These are phyloP conservation scores for Sminthurides aquaticus DNA, from an alignment of 2,888 invertebrate species.

Conservation along the genomic window DNA sequence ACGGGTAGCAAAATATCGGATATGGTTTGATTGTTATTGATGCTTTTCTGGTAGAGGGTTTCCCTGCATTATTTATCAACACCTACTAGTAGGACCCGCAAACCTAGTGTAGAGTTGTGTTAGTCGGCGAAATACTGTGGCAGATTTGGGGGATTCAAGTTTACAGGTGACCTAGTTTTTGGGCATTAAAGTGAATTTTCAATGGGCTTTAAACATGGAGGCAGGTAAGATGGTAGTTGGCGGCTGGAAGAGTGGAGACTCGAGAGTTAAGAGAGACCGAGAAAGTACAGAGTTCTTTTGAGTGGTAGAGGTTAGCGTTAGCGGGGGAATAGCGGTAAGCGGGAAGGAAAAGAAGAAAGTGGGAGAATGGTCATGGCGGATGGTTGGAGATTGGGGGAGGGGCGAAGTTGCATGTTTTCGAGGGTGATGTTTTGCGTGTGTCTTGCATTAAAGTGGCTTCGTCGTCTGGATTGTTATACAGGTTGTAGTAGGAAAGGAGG, in stretches of 20 bases:
- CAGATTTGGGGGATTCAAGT: neutral
- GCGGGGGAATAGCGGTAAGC: neutral
- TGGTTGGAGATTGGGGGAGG: too few species aligned
- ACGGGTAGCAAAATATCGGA: neutral
- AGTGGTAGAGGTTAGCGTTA: too few species aligned
- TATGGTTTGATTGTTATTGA: slow-evolving; percentile 8
- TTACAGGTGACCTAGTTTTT: slow-evolving; percentile 3
- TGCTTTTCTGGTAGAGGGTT: neutral
- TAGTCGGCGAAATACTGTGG: too few species aligned
- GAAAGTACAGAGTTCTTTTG: too few species aligned
- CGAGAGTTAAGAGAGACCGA: too few species aligned
- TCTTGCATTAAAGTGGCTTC: neutral
- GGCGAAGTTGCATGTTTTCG: neutral
- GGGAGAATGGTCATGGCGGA: too few species aligned
- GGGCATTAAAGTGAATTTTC: slow-evolving; percentile 5
- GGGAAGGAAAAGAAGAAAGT: neutral
- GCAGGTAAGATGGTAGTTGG: neutral
- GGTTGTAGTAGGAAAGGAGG: too few species aligned
- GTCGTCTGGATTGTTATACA: neutral
- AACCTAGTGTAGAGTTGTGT: too few species aligned
- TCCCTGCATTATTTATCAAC: slow-evolving; percentile 7
- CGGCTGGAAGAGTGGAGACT: too few species aligned
- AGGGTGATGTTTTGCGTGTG: neutral
- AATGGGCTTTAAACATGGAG: slow-evolving; percentile 2
- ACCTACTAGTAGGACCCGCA: too few species aligned